phyloP scores from a whole-genome alignment of 2,888 invertebrate species.

The Hirtodrosophila alboralis region DNA sequence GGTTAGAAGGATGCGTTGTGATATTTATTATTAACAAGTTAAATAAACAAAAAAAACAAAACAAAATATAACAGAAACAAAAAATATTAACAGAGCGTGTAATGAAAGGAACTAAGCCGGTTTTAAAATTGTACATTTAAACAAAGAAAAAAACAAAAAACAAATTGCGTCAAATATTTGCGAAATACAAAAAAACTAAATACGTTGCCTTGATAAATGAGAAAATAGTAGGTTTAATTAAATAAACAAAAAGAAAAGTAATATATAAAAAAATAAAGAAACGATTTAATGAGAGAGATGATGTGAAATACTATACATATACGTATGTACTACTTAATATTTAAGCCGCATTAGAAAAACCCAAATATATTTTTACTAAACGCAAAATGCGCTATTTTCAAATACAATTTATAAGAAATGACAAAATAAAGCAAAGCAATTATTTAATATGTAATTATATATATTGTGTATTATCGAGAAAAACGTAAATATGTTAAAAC shows the following conservation, averaged over 20 bases:
- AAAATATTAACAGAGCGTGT: constrained; percentile 56
- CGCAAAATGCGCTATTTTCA: constrained; percentile 76
- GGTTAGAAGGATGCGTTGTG: constrained; percentile 83
- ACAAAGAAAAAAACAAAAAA: constrained; percentile 27
- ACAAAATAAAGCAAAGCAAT: constrained; percentile 71
- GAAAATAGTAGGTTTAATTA: constrained; percentile 32
- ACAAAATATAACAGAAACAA: constrained; percentile 48
- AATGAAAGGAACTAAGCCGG: constrained; percentile 75
- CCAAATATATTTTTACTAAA: constrained; percentile 79
- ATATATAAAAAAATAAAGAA: constrained; percentile 30
- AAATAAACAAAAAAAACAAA: constrained; percentile 59
- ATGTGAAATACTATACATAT: constrained; percentile 54
- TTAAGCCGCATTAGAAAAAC: constrained; percentile 71
- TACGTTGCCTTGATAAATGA: constrained; percentile 66
- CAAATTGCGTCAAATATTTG: constrained; percentile 30
- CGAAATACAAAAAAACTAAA: constrained; percentile 47
- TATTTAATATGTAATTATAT: constrained; percentile 73
- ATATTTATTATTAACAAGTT: constrained; percentile 83
- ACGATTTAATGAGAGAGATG: constrained; percentile 43
- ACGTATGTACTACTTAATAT: constrained; percentile 45
- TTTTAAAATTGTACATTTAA: constrained; percentile 77
- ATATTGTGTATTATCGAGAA: constrained; percentile 58
- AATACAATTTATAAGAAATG: constrained; percentile 73
- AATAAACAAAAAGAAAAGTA: constrained; percentile 45
- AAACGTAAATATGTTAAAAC: constrained; percentile 20